Evolutionary conservation across 2,113 vertebrate species (phyloP).

Genomic region (Serinus canaria): DNA sequence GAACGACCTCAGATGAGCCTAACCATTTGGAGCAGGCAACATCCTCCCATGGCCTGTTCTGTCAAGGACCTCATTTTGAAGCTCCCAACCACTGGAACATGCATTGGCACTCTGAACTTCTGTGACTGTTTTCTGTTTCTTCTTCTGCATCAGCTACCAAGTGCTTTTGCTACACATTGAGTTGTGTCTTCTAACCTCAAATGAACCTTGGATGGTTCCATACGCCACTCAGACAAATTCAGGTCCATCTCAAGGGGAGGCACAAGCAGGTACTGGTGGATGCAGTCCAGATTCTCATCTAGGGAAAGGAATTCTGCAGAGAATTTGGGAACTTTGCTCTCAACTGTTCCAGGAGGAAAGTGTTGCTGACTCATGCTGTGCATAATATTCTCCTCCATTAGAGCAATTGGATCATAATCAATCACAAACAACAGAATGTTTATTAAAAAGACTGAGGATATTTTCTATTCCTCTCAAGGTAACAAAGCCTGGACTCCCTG

Average conservation of each 20-base stretch:
- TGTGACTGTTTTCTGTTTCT: background rate
- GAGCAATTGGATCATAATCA: slow-evolving; percentile 61
- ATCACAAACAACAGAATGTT: slow-evolving; percentile 39
- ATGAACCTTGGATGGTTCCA: background rate
- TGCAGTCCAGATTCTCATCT: background rate
- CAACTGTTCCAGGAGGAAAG: slow-evolving; percentile 47
- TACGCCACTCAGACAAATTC: background rate
- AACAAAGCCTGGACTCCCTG: slow-evolving; percentile 16
- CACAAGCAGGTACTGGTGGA: background rate
- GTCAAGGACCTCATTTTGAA: background rate
- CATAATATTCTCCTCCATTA: slow-evolving; percentile 53
- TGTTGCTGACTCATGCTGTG: slow-evolving; percentile 62
- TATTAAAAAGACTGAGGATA: slow-evolving; percentile 43
- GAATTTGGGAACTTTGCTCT: slow-evolving; percentile 47
- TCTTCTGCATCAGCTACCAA: background rate
- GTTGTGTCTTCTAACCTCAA: background rate
- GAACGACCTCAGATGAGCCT: background rate
- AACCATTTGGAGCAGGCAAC: background rate
- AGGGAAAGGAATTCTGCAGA: background rate
- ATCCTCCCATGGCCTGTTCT: background rate
- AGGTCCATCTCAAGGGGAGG: background rate
- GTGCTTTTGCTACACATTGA: background rate
- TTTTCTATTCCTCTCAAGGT: slow-evolving; percentile 34
- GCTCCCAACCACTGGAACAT: background rate
- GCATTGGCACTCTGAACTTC: background rate